Base-by-base conservation (phyloP, 2,888 invertebrate species). In the Troides helena region DNA sequence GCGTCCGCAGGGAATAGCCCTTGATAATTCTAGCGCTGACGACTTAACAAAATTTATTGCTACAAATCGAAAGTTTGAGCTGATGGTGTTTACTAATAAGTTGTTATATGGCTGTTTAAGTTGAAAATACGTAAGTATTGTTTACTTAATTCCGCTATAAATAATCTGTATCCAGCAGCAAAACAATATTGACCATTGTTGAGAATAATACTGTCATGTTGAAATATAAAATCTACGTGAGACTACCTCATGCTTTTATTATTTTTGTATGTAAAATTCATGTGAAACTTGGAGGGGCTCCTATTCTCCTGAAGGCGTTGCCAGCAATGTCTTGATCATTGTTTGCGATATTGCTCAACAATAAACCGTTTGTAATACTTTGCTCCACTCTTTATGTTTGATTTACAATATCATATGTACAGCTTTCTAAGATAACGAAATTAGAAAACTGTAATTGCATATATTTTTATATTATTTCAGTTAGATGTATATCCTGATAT, bases 241-340 rank as follows among this genome's bases (percentile, higher is more conserved):
- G 78, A 80, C 75, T 73, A 77, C 74, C 75, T 73, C 81, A 76
- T 74, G 74, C 67, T 74, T 74, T 75, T 78, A 76, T 87, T 88
- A 87, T 86, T 85, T 85, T 78, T 78, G 73, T 78, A 81, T 83
- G 85, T 86, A 83, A 85, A 90, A 85, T 85, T 81, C 85, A 82
- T 84, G 88, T 88, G 85, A 88, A 85, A 88, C 80, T 89, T 90
- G 89, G 87, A 89, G 78, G 77, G 75, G 77, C 78, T 88, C 90
- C 89, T 89, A 83, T 85, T 80, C 75, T 77, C 81, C 74, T 74
- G 80, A 73, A 80, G 77, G 78, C 77, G 78, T 76, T 81, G 82
- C 85, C 82, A 82, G 80, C 74, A 73, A 73, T 76, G 79, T 80
- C 78, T 83, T 83, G 82, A 86, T 86, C 81, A 83, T 83, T 85